Conservation (phyloP, 1,140 invertebrate species). For the Formica selysi region DNA sequence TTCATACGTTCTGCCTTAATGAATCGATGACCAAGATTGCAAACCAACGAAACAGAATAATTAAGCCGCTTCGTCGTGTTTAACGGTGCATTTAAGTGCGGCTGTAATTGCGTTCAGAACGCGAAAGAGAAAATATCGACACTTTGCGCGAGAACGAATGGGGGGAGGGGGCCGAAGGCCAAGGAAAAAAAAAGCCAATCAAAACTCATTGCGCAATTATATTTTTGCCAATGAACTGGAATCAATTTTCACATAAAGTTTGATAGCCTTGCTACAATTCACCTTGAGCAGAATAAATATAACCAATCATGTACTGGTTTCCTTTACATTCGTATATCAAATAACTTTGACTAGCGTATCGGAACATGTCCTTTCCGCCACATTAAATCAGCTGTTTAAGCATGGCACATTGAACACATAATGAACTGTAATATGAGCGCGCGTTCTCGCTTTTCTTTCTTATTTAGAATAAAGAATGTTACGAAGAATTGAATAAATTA, state of each 20-base stretch:
- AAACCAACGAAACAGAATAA: conserved; percentile 23
- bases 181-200: background rate
- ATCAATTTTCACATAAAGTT: conserved; percentile 5
- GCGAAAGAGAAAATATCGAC: conserved; percentile 25
- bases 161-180: background rate
- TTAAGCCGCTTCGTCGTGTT: conserved; percentile 27
- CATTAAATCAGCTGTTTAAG: background rate
- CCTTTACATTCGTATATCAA: background rate
- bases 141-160: no score
- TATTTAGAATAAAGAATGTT: background rate
- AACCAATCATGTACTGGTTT: background rate
- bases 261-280: background rate
- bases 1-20: conserved; percentile 27
- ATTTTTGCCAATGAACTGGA: conserved; percentile 11
- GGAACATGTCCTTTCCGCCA: background rate
- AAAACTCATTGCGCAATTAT: conserved; percentile 26
- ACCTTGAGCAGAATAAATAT: conserved; percentile 8
- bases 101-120: conserved; percentile 18
- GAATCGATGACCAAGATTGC: conserved; percentile 61
- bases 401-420: background rate
- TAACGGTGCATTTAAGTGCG: conserved; percentile 21
- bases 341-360: background rate
- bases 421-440: background rate
- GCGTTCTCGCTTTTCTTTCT: background rate
- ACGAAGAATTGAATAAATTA: background rate